Percentiles rank a stretch among this genome's conserved stretches.
Evolutionary conservation across 2,113 vertebrate species (phyloP).

Genomic region (Daphoenositta chrysoptera): DNA sequence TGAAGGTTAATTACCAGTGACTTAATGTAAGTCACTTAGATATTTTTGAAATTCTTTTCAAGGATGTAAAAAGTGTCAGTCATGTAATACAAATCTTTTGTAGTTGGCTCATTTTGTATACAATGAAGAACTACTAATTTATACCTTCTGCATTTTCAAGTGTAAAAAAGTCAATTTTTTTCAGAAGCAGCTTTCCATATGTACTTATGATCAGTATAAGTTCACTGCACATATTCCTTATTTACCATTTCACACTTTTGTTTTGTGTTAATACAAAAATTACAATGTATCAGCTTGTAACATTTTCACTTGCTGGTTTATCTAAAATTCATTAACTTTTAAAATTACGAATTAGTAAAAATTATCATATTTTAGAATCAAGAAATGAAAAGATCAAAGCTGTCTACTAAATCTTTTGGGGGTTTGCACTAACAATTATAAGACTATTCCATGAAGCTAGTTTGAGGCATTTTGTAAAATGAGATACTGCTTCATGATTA

Average conservation of each 20-base stretch:
- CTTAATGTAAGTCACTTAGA: not conserved
- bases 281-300: not conserved
- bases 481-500: not conserved
- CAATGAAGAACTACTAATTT: not conserved
- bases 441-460: not conserved
- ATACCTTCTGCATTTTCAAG: not conserved
- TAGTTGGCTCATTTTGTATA: not conserved
- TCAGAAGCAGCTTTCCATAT: not conserved
- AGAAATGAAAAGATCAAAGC: not conserved
- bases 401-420: not conserved
- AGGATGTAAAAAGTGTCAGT: not conserved
- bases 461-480: not conserved
- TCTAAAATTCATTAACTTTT: not conserved
- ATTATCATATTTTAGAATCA: not conserved
- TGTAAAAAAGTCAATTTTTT: not conserved
- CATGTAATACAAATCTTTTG: not conserved
- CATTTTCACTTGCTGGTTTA: not conserved
- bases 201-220: not conserved
- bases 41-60: not conserved
- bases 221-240: not conserved
- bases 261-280: not conserved
- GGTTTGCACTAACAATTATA: not conserved
- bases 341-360: not conserved
- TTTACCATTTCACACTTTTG: not conserved
- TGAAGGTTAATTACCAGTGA: constrained; percentile 20